phyloP scores from a whole-genome alignment of 2,888 invertebrate genomes.

The Agrotis clavis region DNA sequence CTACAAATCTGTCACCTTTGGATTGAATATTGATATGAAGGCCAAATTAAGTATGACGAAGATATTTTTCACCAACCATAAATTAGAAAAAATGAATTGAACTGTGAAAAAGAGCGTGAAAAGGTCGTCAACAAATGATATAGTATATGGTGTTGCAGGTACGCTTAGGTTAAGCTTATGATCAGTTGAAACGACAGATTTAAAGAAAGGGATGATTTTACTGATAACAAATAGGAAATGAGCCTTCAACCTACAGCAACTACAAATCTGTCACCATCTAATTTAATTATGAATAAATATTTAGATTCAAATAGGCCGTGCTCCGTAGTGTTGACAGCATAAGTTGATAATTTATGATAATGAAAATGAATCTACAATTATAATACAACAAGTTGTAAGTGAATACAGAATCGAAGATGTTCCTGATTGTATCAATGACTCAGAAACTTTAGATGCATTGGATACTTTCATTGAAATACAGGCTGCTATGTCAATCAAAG shows the following conservation, averaged over 20 bases:
- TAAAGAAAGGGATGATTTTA: constrained; percentile 3
- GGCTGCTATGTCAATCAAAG: neutral
- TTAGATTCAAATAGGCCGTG: constrained; percentile 1
- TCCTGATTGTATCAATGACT: constrained; percentile 6
- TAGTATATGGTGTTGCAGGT: too few relatives aligned
- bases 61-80: too few relatives aligned
- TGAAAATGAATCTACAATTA: constrained; percentile 22
- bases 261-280: neutral
- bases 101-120: too few relatives aligned
- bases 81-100: too few relatives aligned
- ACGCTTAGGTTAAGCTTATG: neutral
- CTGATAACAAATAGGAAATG: neutral
- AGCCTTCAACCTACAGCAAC: neutral
- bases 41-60: too few relatives aligned
- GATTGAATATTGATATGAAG: too few relatives aligned
- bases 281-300: constrained; percentile 28
- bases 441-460: neutral
- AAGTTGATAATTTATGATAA: constrained; percentile 15
- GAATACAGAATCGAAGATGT: constrained; percentile 2
- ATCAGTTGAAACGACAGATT: neutral
- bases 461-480: neutral
- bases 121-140: too few relatives aligned
- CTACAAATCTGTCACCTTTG: neutral
- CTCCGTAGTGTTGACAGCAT: constrained; percentile 2
- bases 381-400: constrained; percentile 4